phyloP scores from a whole-genome alignment of 92 coral and sea anemone species.

The Heliopora coerulea region DNA sequence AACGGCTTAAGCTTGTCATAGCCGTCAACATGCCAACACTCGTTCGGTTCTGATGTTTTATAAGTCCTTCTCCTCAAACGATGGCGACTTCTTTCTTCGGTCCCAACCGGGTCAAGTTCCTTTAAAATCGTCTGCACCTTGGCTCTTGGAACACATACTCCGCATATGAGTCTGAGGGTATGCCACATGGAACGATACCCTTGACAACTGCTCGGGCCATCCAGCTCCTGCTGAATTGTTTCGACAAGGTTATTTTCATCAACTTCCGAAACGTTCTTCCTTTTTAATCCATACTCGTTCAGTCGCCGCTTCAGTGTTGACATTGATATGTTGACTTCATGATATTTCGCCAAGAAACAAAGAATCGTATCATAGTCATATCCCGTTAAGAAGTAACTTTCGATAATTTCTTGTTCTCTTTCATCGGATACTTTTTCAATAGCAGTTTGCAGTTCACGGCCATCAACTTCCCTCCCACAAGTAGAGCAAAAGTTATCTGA shows the following conservation, averaged over 20 bases:
- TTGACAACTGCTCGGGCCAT: conserved; percentile 51
- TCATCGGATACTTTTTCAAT: conserved; percentile 3
- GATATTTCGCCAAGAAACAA: conserved; percentile 54
- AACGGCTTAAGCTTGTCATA: conserved; percentile 50
- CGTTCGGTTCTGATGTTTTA: conserved; percentile 46
- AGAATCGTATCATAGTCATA: conserved; percentile 54
- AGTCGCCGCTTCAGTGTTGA: conserved; percentile 46
- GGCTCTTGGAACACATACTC: conserved; percentile 49
- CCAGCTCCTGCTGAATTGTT: conserved; percentile 43
- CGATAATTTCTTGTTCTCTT: conserved; percentile 19
- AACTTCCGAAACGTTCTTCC: conserved; percentile 37
- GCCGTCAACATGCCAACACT: conserved; percentile 56
- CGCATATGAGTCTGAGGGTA: conserved; percentile 52
- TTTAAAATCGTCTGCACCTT: conserved; percentile 47
- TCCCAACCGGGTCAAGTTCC: conserved; percentile 53
- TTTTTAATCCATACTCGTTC: not conserved
- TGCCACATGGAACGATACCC: conserved; percentile 58
- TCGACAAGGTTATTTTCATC: conserved; percentile 36
- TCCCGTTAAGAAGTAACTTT: conserved; percentile 46
- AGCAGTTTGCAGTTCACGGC: conserved; percentile 2
- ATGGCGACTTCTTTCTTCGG: conserved; percentile 57
- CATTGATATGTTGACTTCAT: conserved; percentile 47
- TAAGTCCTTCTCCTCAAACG: conserved; percentile 50
- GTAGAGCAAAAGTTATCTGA: conserved; percentile 28
- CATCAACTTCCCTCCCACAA: conserved; percentile 33